Evolutionary conservation across 30 jellyfish, hydroid and myxozoan species (phyloP).

Genomic region (Rhopilema esculentum): DNA sequence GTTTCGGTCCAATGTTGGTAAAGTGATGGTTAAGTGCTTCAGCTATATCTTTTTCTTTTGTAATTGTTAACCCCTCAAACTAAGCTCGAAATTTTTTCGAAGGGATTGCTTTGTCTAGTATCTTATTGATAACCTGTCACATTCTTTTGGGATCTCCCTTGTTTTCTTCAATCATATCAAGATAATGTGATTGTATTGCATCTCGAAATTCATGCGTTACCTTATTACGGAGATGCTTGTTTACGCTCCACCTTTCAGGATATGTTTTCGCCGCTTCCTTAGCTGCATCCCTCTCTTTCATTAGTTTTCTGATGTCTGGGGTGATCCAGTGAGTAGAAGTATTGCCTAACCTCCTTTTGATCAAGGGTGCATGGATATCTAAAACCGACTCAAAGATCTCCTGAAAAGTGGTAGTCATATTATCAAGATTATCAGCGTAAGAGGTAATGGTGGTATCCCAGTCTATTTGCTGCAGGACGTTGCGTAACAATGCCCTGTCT

Average conservation of each 20-base stretch:
- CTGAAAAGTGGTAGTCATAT: too few relatives aligned
- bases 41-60: too few relatives aligned
- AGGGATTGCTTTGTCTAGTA: conserved; percentile 27
- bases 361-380: background rate
- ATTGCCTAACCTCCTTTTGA: too few relatives aligned
- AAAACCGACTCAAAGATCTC: too few relatives aligned
- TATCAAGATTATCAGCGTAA: too few relatives aligned
- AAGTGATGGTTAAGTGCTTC: too few relatives aligned
- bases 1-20: too few relatives aligned
- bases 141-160: too few relatives aligned
- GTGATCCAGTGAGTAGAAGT: conserved; percentile 24
- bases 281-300: conserved; percentile 41
- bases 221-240: conserved; percentile 29
- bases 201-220: conserved; percentile 1
- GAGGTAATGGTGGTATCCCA: too few relatives aligned
- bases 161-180: conserved; percentile 14
- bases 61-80: conserved; percentile 22
- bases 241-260: conserved; percentile 16
- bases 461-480: too few relatives aligned
- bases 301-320: conserved; percentile 34
- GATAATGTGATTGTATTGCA: conserved; percentile 2
- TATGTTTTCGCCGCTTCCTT: conserved; percentile 33
- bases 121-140: conserved; percentile 9
- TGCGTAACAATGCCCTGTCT: too few relatives aligned
- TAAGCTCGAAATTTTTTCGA: conserved; percentile 26